phyloP scores from a whole-genome alignment of 2,113 vertebrate species.

The Lamprotornis superbus region DNA sequence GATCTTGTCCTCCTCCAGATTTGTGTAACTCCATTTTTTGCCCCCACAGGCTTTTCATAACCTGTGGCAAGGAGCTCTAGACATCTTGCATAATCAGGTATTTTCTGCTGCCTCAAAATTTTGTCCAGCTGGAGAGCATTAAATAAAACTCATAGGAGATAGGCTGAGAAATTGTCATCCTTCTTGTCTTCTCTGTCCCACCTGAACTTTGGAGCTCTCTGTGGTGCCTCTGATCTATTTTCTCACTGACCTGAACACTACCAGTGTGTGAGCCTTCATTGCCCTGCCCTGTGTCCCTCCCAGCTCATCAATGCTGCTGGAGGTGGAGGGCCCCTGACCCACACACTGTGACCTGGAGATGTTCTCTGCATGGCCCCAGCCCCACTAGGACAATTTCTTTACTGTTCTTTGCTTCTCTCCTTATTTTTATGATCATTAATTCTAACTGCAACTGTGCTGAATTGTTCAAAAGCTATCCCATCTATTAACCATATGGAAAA shows the following conservation, averaged over 20 bases:
- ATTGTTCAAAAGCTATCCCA: background rate
- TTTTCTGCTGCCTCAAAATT: background rate
- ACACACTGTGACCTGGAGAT: fast-evolving
- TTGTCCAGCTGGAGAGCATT: background rate
- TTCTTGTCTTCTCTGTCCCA: background rate
- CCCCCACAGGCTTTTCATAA: background rate
- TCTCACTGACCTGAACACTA: background rate
- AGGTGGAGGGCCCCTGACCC: background rate
- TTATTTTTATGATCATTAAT: background rate
- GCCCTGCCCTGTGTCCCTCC: background rate
- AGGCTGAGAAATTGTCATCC: background rate
- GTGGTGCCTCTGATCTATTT: fast-evolving
- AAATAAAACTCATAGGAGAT: background rate
- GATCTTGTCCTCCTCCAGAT: background rate
- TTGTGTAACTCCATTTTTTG: background rate
- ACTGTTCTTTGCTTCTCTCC: background rate
- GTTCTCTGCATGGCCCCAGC: background rate
- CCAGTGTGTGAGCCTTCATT: fast-evolving
- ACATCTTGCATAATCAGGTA: background rate
- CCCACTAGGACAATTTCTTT: background rate
- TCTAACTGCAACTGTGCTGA: background rate
- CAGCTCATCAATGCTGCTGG: background rate
- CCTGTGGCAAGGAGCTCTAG: background rate
- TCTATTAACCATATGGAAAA: background rate
- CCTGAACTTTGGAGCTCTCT: background rate